These are phyloP conservation scores for Pegoplata infirma DNA, from an alignment of 2,888 invertebrate species.

Conservation along the genomic window DNA sequence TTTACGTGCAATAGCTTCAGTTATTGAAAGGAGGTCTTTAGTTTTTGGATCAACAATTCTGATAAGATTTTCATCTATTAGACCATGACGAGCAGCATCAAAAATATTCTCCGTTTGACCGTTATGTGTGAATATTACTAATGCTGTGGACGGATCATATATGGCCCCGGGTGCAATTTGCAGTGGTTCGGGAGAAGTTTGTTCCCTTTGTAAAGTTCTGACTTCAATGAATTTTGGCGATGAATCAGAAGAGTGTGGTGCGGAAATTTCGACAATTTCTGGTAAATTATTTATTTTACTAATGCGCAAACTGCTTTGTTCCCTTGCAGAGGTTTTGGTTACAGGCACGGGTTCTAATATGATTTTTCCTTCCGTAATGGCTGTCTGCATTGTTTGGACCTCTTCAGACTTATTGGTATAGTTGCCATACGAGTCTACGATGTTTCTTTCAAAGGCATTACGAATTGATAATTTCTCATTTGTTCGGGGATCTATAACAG, in stretches of 20 bases:
- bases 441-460: conserved; percentile 87
- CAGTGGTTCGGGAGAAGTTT: conserved; percentile 82
- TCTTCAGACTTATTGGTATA: conserved; percentile 83
- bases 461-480: conserved; percentile 84
- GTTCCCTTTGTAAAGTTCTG: conserved; percentile 77
- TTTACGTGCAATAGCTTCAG: conserved; percentile 87
- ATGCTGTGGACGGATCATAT: conserved; percentile 87
- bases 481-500: conserved; percentile 87
- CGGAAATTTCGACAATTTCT: conserved; percentile 85
- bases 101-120: conserved; percentile 86
- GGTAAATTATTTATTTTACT: conserved; percentile 85
- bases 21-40: conserved; percentile 83
- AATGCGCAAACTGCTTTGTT: conserved; percentile 84
- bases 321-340: conserved; percentile 76
- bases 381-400: conserved; percentile 83
- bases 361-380: conserved; percentile 83
- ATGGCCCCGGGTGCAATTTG: conserved; percentile 86
- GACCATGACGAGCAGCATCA: conserved; percentile 87
- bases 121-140: conserved; percentile 85
- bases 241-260: conserved; percentile 78
- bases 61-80: conserved; percentile 84
- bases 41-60: conserved; percentile 85
- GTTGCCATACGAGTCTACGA: conserved; percentile 88
- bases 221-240: conserved; percentile 79
- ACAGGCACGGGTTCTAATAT: conserved; percentile 81